Evolutionary conservation across 2,113 vertebrate genomes (phyloP).

Genomic region (Columbina picui): DNA sequence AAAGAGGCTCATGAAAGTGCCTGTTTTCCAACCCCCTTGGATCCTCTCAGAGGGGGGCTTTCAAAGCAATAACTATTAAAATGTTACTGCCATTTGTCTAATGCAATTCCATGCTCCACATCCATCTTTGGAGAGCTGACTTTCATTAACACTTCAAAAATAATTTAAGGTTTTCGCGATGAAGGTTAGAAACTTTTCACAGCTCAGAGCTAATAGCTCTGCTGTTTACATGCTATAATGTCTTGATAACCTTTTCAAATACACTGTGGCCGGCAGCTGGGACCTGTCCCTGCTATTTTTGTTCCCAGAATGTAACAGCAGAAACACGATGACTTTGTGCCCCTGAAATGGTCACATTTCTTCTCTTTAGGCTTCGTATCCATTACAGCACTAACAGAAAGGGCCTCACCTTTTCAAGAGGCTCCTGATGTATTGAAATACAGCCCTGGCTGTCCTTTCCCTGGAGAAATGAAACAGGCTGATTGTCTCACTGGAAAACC

Average conservation of each 20-base stretch:
- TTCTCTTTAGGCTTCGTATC: slow-evolving; percentile 58
- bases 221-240: slow-evolving; percentile 79
- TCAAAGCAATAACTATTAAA: slow-evolving; percentile 78
- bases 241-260: slow-evolving; percentile 79
- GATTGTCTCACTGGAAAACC: not conserved
- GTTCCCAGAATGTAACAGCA: slow-evolving; percentile 64
- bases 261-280: slow-evolving; percentile 67
- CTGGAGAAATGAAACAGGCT: slow-evolving; percentile 25
- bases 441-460: slow-evolving; percentile 24
- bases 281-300: slow-evolving; percentile 74
- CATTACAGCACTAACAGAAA: slow-evolving; percentile 56
- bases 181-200: slow-evolving; percentile 81
- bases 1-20: slow-evolving; percentile 20
- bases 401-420: slow-evolving; percentile 66
- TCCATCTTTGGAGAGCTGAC: slow-evolving; percentile 76
- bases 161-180: slow-evolving; percentile 80
- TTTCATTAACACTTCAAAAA: slow-evolving; percentile 84
- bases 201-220: slow-evolving; percentile 78
- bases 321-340: slow-evolving; percentile 65
- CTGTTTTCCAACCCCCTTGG: slow-evolving; percentile 33
- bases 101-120: slow-evolving; percentile 74
- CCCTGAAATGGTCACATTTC: slow-evolving; percentile 67
- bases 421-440: slow-evolving; percentile 38
- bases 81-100: slow-evolving; percentile 77
- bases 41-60: slow-evolving; percentile 47